These are phyloP conservation scores for Athene cunicularia DNA, from an alignment of 2,113 vertebrate genomes.

Conservation along the genomic window DNA sequence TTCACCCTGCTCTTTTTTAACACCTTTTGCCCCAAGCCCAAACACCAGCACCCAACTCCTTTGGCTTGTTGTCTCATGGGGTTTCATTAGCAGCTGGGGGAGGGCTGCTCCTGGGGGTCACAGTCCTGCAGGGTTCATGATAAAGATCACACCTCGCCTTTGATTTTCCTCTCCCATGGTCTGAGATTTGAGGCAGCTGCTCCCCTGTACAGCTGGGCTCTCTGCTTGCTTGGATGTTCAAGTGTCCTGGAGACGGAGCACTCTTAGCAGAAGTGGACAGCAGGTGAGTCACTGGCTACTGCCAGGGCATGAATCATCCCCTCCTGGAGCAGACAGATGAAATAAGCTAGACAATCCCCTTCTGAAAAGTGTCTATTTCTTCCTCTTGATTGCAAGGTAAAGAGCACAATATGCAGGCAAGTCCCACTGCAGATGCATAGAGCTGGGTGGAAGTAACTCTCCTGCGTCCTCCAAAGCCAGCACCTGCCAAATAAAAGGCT, in stretches of 20 bases:
- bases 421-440: background rate
- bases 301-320: background rate
- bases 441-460: background rate
- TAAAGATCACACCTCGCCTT: background rate
- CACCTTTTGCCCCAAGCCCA: background rate
- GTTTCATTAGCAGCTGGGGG: no score
- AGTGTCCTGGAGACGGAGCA: background rate
- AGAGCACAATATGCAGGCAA: background rate
- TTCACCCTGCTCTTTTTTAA: background rate
- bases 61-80: accelerated
- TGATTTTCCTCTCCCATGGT: background rate
- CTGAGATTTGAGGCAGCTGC: background rate
- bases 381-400: background rate
- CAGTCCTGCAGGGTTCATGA: background rate
- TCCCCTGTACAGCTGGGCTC: background rate
- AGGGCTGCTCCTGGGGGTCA: background rate
- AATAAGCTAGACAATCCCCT: background rate
- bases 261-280: accelerated
- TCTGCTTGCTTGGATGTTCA: background rate
- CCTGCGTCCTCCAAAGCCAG: background rate
- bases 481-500: background rate
- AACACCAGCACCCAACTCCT: background rate
- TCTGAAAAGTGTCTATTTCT: background rate
- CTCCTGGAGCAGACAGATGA: background rate
- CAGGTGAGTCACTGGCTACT: background rate